These are phyloP conservation scores for Peromyscus aztecus DNA, from an alignment of 2,797 vertebrate species.

Conservation along the genomic window DNA sequence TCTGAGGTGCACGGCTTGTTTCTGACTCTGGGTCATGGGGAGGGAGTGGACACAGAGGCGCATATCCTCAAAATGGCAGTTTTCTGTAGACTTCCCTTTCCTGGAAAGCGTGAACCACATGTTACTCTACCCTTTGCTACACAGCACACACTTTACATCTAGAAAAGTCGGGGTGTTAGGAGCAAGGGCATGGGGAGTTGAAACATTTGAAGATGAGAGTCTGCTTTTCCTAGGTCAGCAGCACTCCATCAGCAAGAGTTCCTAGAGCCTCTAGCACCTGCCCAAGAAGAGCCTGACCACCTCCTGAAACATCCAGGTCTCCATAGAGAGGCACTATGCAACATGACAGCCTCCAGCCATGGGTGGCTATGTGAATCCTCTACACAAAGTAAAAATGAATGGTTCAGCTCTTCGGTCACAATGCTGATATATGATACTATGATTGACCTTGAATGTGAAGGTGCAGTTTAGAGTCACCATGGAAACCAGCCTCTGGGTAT, in stretches of 20 bases:
- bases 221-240: neutral
- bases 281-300: neutral
- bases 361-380: neutral
- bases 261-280: neutral
- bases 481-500: neutral
- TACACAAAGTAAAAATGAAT: neutral
- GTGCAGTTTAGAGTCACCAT: neutral
- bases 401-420: neutral
- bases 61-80: no score
- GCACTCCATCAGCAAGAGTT: neutral
- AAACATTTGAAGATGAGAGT: neutral
- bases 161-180: neutral
- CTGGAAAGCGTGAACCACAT: neutral
- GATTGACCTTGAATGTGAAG: neutral
- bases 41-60: neutral
- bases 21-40: neutral
- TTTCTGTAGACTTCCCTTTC: neutral
- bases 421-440: neutral
- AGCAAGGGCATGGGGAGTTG: neutral
- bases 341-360: accelerated
- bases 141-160: neutral
- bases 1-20: accelerated
- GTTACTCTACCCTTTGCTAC: accelerated
- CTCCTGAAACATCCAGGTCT: neutral
- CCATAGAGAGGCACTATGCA: neutral